Evolutionary conservation across 1,140 invertebrate genomes (phyloP).

Genomic region (Eulimnadia texana): DNA sequence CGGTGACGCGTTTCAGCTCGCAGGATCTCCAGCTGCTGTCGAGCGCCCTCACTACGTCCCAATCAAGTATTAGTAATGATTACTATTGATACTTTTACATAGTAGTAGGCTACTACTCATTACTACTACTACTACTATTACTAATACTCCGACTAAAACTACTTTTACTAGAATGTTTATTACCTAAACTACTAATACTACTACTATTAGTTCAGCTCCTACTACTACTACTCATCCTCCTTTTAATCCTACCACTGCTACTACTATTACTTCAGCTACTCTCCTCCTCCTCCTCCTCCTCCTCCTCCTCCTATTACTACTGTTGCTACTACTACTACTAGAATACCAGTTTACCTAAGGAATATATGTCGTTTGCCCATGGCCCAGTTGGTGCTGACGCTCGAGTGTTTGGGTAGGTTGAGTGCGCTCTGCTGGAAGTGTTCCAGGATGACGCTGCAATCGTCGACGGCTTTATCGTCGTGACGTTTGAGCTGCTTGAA

Average conservation of each 20-base stretch:
- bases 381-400: conserved; percentile 62
- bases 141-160: too few relatives aligned
- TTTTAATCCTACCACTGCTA: too few relatives aligned
- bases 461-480: conserved; percentile 67
- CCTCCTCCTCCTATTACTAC: too few relatives aligned
- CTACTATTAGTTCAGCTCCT: too few relatives aligned
- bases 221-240: too few relatives aligned
- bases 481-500: conserved; percentile 52
- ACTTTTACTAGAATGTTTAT: too few relatives aligned
- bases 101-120: too few relatives aligned
- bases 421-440: conserved; percentile 33
- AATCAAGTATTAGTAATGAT: neutral
- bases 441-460: conserved; percentile 61
- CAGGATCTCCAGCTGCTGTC: conserved; percentile 71
- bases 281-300: too few relatives aligned
- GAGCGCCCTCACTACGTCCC: conserved; percentile 62
- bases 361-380: conserved; percentile 84
- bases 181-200: too few relatives aligned
- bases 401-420: conserved; percentile 25
- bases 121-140: too few relatives aligned
- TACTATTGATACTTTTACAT: neutral
- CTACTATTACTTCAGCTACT: too few relatives aligned
- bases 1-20: conserved; percentile 55
- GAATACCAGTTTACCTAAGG: conserved; percentile 47
- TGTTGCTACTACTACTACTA: too few relatives aligned